phyloP scores from a whole-genome alignment of 2,888 invertebrate genomes.

The Drosophila yooni region DNA sequence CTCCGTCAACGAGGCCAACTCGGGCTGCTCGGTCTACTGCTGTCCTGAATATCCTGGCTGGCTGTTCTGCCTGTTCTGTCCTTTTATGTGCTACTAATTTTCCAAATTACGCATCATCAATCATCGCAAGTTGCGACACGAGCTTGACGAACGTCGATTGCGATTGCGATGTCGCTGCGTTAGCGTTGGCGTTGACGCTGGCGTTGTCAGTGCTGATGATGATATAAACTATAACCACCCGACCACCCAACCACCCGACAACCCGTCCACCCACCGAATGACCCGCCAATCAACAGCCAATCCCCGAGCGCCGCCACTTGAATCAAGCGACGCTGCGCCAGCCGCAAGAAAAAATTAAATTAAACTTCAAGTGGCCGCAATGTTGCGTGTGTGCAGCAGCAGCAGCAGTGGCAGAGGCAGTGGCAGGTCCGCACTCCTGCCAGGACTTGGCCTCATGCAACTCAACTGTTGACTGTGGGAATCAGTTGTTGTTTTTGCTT shows the following conservation, averaged over 20 bases:
- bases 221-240: conserved; percentile 54
- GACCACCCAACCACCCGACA: conserved; percentile 1
- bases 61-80: conserved; percentile 19
- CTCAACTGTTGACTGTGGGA: conserved; percentile 52
- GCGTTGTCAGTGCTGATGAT: conserved; percentile 26
- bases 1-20: neutral
- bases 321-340: conserved; percentile 68
- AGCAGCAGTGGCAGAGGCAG: conserved; percentile 4
- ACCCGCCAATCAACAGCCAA: conserved; percentile 59
- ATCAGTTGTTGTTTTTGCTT: conserved; percentile 37
- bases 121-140: conserved; percentile 75
- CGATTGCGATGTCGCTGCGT: conserved; percentile 35
- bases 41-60: conserved; percentile 5
- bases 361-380: conserved; percentile 79
- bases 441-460: conserved; percentile 32
- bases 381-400: conserved; percentile 55
- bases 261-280: conserved; percentile 40
- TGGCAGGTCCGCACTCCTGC: conserved; percentile 38
- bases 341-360: conserved; percentile 78
- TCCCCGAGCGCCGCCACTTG: conserved; percentile 70
- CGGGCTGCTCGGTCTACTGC: neutral
- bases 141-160: conserved; percentile 74
- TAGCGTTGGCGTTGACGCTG: conserved; percentile 39
- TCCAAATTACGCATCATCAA: conserved; percentile 83
- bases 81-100: conserved; percentile 76